phyloP scores from a whole-genome alignment of 2,888 invertebrate species.

The Parthenolecanium corni region DNA sequence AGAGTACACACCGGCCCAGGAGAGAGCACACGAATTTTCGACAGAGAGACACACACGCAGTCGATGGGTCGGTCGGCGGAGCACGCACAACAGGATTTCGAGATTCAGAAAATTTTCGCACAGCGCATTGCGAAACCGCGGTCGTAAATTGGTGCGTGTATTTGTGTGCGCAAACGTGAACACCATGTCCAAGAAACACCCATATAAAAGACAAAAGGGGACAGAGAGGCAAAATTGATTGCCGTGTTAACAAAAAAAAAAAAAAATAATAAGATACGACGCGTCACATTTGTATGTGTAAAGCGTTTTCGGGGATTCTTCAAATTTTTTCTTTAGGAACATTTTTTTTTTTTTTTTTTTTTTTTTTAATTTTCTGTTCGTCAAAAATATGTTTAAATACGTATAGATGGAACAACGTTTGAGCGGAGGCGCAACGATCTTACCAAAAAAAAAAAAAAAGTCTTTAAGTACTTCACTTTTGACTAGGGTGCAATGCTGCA shows the following conservation, averaged over 20 bases:
- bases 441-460: no score
- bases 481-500: no score
- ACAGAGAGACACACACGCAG: slow-evolving; percentile 9
- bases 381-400: background rate
- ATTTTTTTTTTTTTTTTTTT: slow-evolving; percentile 8
- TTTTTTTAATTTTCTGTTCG: background rate
- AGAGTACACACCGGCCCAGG: no score
- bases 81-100: background rate
- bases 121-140: slow-evolving; percentile 24
- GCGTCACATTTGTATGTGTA: slow-evolving; percentile 14
- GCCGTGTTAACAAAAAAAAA: slow-evolving; percentile 29
- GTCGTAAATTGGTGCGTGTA: slow-evolving; percentile 20
- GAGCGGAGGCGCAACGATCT: background rate
- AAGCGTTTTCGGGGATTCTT: no score
- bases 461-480: no score
- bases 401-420: background rate
- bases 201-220: slow-evolving; percentile 30
- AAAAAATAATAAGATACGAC: no score
- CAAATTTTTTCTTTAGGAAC: no score
- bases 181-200: slow-evolving; percentile 26
- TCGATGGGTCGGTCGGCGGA: no score
- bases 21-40: no score
- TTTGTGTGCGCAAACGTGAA: slow-evolving; percentile 22
- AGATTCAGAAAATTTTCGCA: background rate
- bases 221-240: slow-evolving; percentile 30